Percentiles rank a stretch among this genome's conserved stretches.
These are phyloP conservation scores for Sapajus apella DNA, from an alignment of 2,113 vertebrate species.

Conservation along the genomic window DNA sequence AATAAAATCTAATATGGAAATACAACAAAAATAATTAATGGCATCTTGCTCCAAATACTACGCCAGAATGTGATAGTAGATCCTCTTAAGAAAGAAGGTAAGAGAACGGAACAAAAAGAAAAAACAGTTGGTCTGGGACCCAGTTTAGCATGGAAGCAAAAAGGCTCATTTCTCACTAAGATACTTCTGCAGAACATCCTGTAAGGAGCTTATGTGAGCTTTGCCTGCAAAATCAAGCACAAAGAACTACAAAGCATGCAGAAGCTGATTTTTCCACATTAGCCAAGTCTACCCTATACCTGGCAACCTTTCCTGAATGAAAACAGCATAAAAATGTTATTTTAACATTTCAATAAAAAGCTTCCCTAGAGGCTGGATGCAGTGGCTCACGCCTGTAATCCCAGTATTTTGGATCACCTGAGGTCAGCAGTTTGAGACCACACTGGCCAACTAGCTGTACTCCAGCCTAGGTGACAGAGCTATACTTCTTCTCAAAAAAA, in stretches of 20 bases:
- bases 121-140: background rate
- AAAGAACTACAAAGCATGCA: background rate
- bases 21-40: slow-evolving; percentile 34
- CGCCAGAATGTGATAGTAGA: background rate
- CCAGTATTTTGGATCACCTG: too few species aligned
- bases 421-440: too few species aligned
- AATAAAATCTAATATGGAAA: slow-evolving; percentile 34
- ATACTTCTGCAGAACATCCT: background rate
- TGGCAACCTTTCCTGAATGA: background rate
- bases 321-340: background rate
- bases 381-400: too few species aligned
- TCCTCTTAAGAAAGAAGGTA: background rate
- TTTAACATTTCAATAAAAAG: background rate
- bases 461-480: too few species aligned
- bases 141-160: background rate
- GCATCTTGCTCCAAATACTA: slow-evolving; percentile 11
- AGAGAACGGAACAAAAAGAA: background rate
- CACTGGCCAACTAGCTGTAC: too few species aligned
- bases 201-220: background rate
- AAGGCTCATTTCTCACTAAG: background rate
- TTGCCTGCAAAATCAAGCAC: background rate
- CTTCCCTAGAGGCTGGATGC: background rate
- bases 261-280: background rate
- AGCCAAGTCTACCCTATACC: background rate
- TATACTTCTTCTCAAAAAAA: too few species aligned